These are phyloP conservation scores for Tribolium freemani DNA, from an alignment of 2,888 invertebrate species.

Conservation along the genomic window DNA sequence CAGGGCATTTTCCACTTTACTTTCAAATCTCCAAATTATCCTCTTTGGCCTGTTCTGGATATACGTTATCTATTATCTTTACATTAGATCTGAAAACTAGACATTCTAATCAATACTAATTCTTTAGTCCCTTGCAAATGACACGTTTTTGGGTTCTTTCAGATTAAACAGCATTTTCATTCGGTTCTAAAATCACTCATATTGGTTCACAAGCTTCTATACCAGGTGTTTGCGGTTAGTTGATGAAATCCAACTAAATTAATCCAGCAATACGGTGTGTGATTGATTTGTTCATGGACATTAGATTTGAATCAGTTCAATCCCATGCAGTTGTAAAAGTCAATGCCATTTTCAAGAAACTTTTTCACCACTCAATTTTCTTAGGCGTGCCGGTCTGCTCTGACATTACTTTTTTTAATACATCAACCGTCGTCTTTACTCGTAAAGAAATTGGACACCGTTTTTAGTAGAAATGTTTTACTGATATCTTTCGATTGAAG, in stretches of 20 bases:
- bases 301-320: conserved; percentile 63
- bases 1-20: conserved; percentile 43
- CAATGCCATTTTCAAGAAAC: conserved; percentile 55
- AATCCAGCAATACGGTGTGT: conserved; percentile 59
- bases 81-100: neutral
- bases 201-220: neutral
- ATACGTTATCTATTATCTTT: conserved; percentile 43
- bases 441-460: conserved; percentile 64
- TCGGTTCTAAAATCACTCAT: conserved; percentile 19
- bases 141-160: neutral
- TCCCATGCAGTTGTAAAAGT: conserved; percentile 61
- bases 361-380: conserved; percentile 63
- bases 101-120: conserved; percentile 32
- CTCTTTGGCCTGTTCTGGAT: conserved; percentile 30
- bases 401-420: conserved; percentile 65
- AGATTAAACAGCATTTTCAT: conserved; percentile 5
- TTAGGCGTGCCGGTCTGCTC: conserved; percentile 58
- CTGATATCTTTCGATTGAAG: conserved; percentile 60
- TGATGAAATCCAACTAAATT: conserved; percentile 30
- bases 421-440: conserved; percentile 62
- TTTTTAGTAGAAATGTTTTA: conserved; percentile 60
- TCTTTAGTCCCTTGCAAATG: conserved; percentile 5
- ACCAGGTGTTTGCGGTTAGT: conserved; percentile 28
- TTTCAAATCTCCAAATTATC: conserved; percentile 41
- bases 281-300: conserved; percentile 64